Conservation (phyloP, 1,140 invertebrate species). For the Eupeodes corollae region DNA sequence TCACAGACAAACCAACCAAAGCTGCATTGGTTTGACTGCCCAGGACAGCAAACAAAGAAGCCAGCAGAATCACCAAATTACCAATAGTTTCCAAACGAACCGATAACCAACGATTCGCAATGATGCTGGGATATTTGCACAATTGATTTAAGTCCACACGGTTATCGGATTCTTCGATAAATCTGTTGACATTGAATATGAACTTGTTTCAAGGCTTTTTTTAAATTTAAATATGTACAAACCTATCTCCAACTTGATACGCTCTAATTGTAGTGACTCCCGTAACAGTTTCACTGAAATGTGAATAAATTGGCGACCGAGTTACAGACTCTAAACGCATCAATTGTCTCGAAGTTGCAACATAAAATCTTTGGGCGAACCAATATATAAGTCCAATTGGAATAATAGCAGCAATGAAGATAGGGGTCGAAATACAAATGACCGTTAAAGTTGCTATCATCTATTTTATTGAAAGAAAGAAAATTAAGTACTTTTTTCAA, state of each 20-base stretch:
- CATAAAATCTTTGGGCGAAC: conserved; percentile 88
- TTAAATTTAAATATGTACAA: conserved; percentile 3
- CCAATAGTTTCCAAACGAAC: conserved; percentile 85
- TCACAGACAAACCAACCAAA: conserved; percentile 78
- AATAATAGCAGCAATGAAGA: conserved; percentile 71
- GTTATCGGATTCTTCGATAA: conserved; percentile 69
- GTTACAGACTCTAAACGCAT: conserved; percentile 92
- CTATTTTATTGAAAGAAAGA: conserved; percentile 38
- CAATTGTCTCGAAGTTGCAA: conserved; percentile 83
- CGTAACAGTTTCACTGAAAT: conserved; percentile 89
- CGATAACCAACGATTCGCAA: conserved; percentile 84
- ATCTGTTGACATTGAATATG: conserved; percentile 43
- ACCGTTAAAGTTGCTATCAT: conserved; percentile 79
- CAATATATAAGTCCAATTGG: conserved; percentile 82
- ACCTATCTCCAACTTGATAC: conserved; percentile 57
- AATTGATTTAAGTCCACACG: conserved; percentile 82
- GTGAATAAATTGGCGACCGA: conserved; percentile 93
- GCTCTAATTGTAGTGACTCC: conserved; percentile 68
- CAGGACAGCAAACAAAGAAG: conserved; percentile 78
- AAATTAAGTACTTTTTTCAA: neutral
- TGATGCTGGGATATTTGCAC: conserved; percentile 77
- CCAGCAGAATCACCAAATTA: conserved; percentile 82
- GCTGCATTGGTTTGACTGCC: conserved; percentile 59
- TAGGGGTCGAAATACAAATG: conserved; percentile 80
- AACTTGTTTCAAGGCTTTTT: neutral